Evolutionary conservation across 2,888 invertebrate species (phyloP).

Genomic region (Troilus luridus): DNA sequence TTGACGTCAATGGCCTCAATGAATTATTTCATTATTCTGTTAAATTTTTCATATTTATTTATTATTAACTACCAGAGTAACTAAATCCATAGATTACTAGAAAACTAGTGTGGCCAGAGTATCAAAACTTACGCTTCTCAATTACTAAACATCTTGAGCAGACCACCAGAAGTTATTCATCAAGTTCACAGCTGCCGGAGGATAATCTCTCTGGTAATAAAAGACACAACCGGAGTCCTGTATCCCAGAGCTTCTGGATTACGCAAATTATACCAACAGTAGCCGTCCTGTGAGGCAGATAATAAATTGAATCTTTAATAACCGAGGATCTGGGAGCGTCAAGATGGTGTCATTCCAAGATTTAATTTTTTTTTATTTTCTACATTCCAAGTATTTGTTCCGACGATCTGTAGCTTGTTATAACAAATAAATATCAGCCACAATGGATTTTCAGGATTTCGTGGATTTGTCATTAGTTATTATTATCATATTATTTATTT

Average conservation of each 20-base stretch:
- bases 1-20: no score
- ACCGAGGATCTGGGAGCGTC: not conserved
- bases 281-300: not conserved
- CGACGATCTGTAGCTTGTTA: not conserved
- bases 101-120: not conserved
- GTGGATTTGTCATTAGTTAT: no score
- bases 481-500: no score
- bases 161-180: not conserved
- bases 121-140: not conserved
- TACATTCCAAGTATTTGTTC: not conserved
- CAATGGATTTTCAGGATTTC: no score
- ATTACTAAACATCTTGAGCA: not conserved
- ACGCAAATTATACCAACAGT: conserved; percentile 37
- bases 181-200: conserved; percentile 10
- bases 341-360: not conserved
- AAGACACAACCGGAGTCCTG: conserved; percentile 8
- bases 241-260: conserved; percentile 34
- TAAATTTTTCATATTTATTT: no score
- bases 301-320: conserved; percentile 13
- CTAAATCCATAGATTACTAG: no score
- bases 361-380: not conserved
- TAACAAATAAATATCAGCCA: no score
- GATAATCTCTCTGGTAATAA: not conserved
- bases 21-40: no score
- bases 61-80: no score